These are phyloP conservation scores for Gallirallus australis DNA, from an alignment of 2,797 vertebrate genomes.

Conservation along the genomic window DNA sequence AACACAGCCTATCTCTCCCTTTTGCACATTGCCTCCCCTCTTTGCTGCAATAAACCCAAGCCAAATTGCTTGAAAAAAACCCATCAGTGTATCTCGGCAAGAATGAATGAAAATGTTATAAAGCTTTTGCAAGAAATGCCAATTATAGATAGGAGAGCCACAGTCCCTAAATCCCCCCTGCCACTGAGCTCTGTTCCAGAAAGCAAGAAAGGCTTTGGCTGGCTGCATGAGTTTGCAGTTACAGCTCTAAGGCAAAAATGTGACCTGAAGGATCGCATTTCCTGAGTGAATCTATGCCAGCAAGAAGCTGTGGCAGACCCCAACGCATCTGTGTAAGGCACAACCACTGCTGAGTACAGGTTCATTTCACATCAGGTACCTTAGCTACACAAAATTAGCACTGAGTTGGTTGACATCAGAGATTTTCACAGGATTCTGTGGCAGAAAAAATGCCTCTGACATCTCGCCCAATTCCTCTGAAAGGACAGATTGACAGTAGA, in stretches of 20 bases:
- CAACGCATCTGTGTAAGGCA: background rate
- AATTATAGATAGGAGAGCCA: background rate
- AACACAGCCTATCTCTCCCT: background rate
- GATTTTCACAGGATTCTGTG: background rate
- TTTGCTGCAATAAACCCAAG: background rate
- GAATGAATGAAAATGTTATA: background rate
- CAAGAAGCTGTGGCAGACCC: background rate
- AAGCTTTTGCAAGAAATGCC: background rate
- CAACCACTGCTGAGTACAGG: background rate
- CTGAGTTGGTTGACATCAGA: background rate
- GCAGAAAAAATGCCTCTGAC: background rate
- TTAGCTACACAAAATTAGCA: background rate
- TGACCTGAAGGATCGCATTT: background rate
- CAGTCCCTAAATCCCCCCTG: background rate
- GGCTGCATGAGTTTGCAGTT: background rate
- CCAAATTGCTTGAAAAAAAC: background rate
- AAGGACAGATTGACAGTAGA: background rate
- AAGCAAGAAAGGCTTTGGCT: background rate
- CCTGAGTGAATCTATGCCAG: background rate
- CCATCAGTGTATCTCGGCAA: background rate
- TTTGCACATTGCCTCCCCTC: rapidly evolving
- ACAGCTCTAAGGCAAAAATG: background rate
- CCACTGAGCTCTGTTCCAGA: background rate
- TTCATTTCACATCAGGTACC: background rate
- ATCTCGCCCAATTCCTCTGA: background rate